Evolutionary conservation across 2,888 invertebrate species (phyloP).

Genomic region (Trachelus stipa): DNA sequence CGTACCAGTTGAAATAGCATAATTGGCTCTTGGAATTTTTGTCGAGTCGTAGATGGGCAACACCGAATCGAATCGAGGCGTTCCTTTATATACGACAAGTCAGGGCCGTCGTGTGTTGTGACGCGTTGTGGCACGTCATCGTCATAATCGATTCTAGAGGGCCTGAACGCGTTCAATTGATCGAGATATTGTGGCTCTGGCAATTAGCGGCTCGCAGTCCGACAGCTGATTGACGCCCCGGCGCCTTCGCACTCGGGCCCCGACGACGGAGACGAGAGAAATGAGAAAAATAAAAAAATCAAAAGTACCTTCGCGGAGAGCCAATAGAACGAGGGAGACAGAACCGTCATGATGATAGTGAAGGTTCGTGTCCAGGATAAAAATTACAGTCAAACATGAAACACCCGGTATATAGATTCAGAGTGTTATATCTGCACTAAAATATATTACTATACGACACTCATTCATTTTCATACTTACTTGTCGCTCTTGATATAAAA

Average conservation of each 20-base stretch:
- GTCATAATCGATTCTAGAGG: slow-evolving; percentile 59
- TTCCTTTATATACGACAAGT: neutral
- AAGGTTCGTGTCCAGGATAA: neutral
- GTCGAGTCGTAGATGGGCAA: neutral
- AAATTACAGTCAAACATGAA: neutral
- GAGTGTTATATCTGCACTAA: neutral
- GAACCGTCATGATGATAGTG: neutral
- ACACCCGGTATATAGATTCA: neutral
- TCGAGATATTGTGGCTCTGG: slow-evolving; percentile 47
- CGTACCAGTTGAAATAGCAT: neutral
- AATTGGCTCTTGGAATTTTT: neutral
- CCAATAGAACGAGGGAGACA: neutral
- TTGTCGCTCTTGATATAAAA: neutral
- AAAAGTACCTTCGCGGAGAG: neutral
- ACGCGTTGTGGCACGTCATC: slow-evolving; percentile 50
- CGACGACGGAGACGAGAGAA: neutral
- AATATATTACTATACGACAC: neutral
- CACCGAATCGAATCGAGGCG: neutral
- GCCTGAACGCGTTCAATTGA: slow-evolving; percentile 39
- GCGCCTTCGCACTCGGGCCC: slow-evolving; percentile 21
- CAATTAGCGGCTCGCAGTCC: slow-evolving; percentile 49
- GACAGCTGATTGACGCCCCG: slow-evolving; percentile 52
- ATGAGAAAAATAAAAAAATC: neutral
- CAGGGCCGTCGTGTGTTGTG: slow-evolving; percentile 30
- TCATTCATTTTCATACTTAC: neutral